Evolutionary conservation across 1,140 invertebrate species (phyloP), one percentile per base, ranked within the genome.

Genomic region (Pachypeltis micranthus): DNA sequence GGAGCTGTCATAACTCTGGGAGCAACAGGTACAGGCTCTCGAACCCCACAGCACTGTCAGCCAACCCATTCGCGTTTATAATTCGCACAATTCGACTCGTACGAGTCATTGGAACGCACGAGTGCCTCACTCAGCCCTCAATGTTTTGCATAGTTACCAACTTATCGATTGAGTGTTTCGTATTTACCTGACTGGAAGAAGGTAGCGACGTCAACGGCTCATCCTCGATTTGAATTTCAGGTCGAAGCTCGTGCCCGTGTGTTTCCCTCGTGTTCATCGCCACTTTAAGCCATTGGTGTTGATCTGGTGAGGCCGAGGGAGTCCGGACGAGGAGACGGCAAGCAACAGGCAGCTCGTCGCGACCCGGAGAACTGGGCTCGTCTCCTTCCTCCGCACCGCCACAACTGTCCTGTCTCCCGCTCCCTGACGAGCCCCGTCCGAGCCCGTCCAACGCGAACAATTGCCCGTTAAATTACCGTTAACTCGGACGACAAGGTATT

Each of bases 341-440:
- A 56, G 54, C 54, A 56, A 56, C 54, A 56, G 54, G 54, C 54
- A 24, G 54, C 24, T 47, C 44, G n/a, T 47, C 24, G 2, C n/a
- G 14, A 24, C 54, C 25, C 54, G 25, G 21, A 3, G 44, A n/a
- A 16, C 3, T 14, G 25, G 54, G 21, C 26, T 56, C 3, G 2
- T 24, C 16, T 26, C 54, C 24, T 47, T n/a, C 31, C 31, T 7
- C 31, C 31, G 31, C 31, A 7, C 31, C 31, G 31, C 31, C 31
- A 7, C 7, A 39, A 39, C 31, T 39, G 31, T 39, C 31, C 31
- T 7, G 7, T 16, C 31, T 16, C 16, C 16, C 16, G 31, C 31
- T 7, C 31, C 31, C 31, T 10, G 16, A 7, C 31, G 31, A 16
- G 31, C 16, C 31, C 31, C 7, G 7, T 39, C 16, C 31, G 31